Evolutionary conservation across 2,113 vertebrate genomes (phyloP), one percentile per base, ranked within the genome.

Genomic region (Neoarius graeffei): DNA sequence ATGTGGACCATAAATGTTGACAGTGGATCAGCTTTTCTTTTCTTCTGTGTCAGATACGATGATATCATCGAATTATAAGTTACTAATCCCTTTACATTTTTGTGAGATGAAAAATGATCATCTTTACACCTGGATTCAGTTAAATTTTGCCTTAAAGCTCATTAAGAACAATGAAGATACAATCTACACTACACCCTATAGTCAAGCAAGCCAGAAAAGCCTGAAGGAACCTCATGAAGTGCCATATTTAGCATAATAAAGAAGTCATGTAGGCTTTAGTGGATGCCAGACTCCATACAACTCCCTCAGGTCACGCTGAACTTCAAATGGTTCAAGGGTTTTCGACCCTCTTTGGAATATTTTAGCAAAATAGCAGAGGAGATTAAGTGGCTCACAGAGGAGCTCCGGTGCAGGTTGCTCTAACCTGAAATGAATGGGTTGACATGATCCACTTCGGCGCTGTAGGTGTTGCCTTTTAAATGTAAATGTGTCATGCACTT

Each of bases 301-400:
- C 83, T 69, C 66, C 79, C 79, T 74, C 83, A 56, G 88, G 73
- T 35, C 77, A 79, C 60, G 69, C 83, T 89, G 83, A 76, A 90
- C 87, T 92, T 90, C 86, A 90, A 90, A 90, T 35, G 64, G 35
- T 60, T 73, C 60, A 52, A 89, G 84, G 83, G 67, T 89, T 86
- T 87, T 87, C 57, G 84, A 85, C 66, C 23, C 73, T 73, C 35
- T 84, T 69, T 71, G 59, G 79, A 88, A 88, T 83, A 86, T 89
- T 86, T 86, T 77, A 84, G 64, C 67, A 50, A 71, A 76, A 82
- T 89, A 86, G 79, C 76, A 64, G 60, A 82, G 35, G 25, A 66
- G 88, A 86, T 82, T 54, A 60, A 35, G 74, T 14, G 87, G 57
- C 60, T 19, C 52, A 81, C 27, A 50, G 9, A n/a, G 74, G 50